Evolutionary conservation across 1,140 invertebrate species (phyloP).

Genomic region (Panulirus ornatus): DNA sequence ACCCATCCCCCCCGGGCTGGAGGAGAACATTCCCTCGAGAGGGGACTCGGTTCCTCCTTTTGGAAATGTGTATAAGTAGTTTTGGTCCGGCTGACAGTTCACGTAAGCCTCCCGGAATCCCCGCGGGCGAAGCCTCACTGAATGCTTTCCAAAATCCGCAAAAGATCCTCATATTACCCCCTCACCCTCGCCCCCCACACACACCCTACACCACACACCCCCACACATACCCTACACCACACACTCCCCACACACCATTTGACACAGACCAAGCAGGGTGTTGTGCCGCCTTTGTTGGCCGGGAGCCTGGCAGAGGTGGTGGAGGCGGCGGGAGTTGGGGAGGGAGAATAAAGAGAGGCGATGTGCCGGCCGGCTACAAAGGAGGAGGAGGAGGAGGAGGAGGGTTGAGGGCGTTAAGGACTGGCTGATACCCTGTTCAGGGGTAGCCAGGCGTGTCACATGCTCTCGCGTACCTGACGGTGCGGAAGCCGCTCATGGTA

Average conservation of each 20-base stretch:
- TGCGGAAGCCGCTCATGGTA: no score
- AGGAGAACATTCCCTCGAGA: no score
- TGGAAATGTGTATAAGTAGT: conserved; percentile 1
- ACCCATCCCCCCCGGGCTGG: not conserved
- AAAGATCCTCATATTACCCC: conserved; percentile 19
- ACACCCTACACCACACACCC: no score
- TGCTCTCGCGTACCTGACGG: no score
- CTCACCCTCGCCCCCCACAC: no score
- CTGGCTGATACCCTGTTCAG: not conserved
- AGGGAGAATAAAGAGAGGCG: not conserved
- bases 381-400: not conserved
- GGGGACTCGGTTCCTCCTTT: no score
- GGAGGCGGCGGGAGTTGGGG: not conserved
- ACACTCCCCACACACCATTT: no score
- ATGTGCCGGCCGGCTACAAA: no score
- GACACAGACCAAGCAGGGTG: not conserved
- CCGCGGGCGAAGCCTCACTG: conserved; percentile 7
- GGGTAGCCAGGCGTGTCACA: not conserved
- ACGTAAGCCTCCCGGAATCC: conserved; percentile 25
- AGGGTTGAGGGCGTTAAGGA: not conserved
- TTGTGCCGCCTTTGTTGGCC: no score
- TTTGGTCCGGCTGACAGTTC: conserved; percentile 21
- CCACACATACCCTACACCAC: no score
- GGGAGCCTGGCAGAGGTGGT: not conserved
- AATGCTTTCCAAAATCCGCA: conserved; percentile 49